These are phyloP conservation scores for Meiosimyza decipiens DNA, from an alignment of 2,888 invertebrate species.

Conservation along the genomic window DNA sequence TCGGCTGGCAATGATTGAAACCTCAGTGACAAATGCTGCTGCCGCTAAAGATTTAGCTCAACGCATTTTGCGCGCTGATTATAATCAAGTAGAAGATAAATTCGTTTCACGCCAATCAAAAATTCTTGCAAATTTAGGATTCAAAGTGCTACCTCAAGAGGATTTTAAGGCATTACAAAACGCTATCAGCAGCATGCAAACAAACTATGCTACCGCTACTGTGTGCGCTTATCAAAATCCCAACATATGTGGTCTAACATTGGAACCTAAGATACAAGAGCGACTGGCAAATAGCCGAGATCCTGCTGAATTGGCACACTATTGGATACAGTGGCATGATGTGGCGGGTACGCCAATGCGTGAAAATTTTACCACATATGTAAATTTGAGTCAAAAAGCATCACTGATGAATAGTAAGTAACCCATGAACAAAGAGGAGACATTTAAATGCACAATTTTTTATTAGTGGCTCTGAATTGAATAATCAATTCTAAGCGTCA, in stretches of 20 bases:
- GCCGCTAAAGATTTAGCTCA: constrained; percentile 59
- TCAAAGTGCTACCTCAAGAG: constrained; percentile 75
- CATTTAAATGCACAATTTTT: no score
- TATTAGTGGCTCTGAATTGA: no score
- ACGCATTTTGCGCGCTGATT: constrained; percentile 70
- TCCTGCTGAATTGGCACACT: constrained; percentile 79
- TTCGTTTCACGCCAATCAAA: constrained; percentile 80
- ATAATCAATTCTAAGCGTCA: no score
- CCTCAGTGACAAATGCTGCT: constrained; percentile 54
- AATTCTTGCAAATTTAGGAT: constrained; percentile 77
- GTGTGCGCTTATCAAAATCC: constrained; percentile 76
- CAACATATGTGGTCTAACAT: constrained; percentile 73
- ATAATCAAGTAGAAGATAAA: constrained; percentile 75
- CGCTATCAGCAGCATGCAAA: constrained; percentile 78
- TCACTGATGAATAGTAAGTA: constrained; percentile 75
- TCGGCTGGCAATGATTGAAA: constrained; percentile 67
- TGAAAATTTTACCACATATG: constrained; percentile 74
- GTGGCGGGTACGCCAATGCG: constrained; percentile 75
- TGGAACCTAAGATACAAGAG: constrained; percentile 75
- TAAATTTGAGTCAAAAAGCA: constrained; percentile 75
- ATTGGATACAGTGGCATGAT: constrained; percentile 86
- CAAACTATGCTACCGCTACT: constrained; percentile 80
- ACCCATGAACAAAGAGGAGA: not conserved
- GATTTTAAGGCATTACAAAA: constrained; percentile 73
- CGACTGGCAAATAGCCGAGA: constrained; percentile 77